Conservation (phyloP, 92 coral and sea anemone species). For the Plumapathes pennacea region DNA sequence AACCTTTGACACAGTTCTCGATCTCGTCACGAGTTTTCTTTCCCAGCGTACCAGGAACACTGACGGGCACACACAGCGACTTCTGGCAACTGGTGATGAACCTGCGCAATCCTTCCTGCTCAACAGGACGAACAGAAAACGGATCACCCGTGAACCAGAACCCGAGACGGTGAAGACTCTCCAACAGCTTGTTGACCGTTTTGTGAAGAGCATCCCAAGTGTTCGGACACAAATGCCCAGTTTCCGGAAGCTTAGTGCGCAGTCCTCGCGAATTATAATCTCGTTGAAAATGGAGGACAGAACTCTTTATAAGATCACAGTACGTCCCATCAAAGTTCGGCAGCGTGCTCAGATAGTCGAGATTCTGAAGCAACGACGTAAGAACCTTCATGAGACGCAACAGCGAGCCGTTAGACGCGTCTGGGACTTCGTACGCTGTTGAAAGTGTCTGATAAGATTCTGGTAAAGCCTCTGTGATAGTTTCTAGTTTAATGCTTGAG, state of each 20-base stretch:
- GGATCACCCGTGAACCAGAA: slow-evolving; percentile 38
- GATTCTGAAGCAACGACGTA: slow-evolving; percentile 21
- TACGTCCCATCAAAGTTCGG: slow-evolving; percentile 34
- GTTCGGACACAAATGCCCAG: slow-evolving; percentile 53
- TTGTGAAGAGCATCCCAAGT: slow-evolving; percentile 58
- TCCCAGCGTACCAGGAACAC: slow-evolving; percentile 51
- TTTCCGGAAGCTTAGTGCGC: slow-evolving; percentile 24
- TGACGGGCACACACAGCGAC: slow-evolving; percentile 27
- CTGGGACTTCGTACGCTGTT: slow-evolving; percentile 12
- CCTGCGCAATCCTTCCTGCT: slow-evolving; percentile 30
- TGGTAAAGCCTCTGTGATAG: slow-evolving; percentile 22
- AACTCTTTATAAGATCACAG: slow-evolving; percentile 47
- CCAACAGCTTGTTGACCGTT: slow-evolving; percentile 11
- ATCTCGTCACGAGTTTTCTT: slow-evolving; percentile 41
- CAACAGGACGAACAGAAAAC: slow-evolving; percentile 19
- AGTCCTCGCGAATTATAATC: slow-evolving; percentile 46
- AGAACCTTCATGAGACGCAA: slow-evolving; percentile 26
- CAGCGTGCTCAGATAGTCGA: slow-evolving; percentile 58
- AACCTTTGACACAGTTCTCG: too few species aligned
- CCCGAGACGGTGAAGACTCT: slow-evolving; percentile 33
- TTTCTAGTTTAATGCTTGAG: neutral
- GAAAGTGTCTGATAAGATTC: slow-evolving; percentile 12
- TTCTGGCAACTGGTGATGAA: slow-evolving; percentile 57
- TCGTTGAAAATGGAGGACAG: slow-evolving; percentile 63
- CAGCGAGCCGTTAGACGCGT: slow-evolving; percentile 9